These are phyloP conservation scores for Micrasema longulum DNA, from an alignment of 1,140 invertebrate species.

Conservation along the genomic window DNA sequence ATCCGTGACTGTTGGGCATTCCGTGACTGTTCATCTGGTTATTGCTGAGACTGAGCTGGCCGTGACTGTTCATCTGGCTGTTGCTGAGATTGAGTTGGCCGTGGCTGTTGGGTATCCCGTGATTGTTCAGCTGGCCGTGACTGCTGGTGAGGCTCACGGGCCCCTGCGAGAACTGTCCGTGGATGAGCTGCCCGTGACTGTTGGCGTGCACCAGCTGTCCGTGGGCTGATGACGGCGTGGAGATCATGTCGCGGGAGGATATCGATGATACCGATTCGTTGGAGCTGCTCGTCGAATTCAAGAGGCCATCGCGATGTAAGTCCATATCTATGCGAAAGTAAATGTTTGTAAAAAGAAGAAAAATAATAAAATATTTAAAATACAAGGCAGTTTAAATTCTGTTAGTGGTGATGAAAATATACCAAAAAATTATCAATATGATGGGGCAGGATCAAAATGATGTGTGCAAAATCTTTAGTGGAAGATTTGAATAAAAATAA, in stretches of 20 bases:
- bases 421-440: too few relatives aligned
- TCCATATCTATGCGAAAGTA: slow-evolving; percentile 45
- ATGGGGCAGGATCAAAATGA: not conserved
- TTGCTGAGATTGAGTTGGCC: slow-evolving; percentile 4
- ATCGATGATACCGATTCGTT: slow-evolving; percentile 79
- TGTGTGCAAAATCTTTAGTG: too few relatives aligned
- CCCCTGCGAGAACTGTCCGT: slow-evolving; percentile 32
- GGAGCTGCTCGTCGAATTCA: slow-evolving; percentile 74
- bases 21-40: slow-evolving; percentile 44
- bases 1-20: slow-evolving; percentile 47
- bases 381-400: not conserved
- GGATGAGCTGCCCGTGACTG: slow-evolving; percentile 35
- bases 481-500: too few relatives aligned
- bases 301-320: slow-evolving; percentile 52
- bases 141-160: slow-evolving; percentile 29
- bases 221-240: slow-evolving; percentile 18
- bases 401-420: not conserved
- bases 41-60: not conserved
- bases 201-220: slow-evolving; percentile 26
- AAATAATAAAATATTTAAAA: not conserved
- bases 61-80: slow-evolving; percentile 18
- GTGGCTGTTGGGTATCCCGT: slow-evolving; percentile 6
- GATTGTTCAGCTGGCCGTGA: slow-evolving; percentile 33
- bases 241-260: slow-evolving; percentile 62
- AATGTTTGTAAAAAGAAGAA: not conserved